Evolutionary conservation across 2,888 invertebrate genomes (phyloP), one percentile per base, ranked within the genome.

Genomic region (Dryadula phaetusa): DNA sequence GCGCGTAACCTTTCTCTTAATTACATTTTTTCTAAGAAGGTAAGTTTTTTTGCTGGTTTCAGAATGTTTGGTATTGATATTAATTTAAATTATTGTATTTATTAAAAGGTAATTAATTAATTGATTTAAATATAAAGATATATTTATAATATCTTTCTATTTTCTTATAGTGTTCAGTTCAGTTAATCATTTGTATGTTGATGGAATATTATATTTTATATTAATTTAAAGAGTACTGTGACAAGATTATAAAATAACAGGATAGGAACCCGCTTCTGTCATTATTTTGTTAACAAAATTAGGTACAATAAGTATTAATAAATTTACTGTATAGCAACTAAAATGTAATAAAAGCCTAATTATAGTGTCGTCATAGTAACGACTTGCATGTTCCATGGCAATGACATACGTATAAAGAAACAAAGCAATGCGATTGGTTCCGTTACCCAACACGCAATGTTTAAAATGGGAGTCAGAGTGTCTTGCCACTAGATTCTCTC

Each of bases 1-100:
- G 86, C 77, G 77, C 79, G 78, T 81, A 90, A 90, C 88, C 86
- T 88, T 88, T 86, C 72, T 66, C 78, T 80, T 82, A 83, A 83
- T 83, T 81, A 78, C 67, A 66, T 64, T 69, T 69, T 69, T 69
- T 66, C 65, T 68, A 56, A 62, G 67, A 71, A 66, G 72, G 74
- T 67, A 54, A 67, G 73, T 71, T 62, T 69, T 70, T 69, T 28
- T 58, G 3, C 12, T 12, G 1, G n/a, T 14, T 58, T 58, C 1
- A 28, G 10, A 7, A 32, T 44, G 3, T 56, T 56, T 28, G 42
- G 8, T 44, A 28, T 34, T 58, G 6, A 18, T 28, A 60, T 44
- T 44, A 12, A 0, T 18, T 22, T 40, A 22, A 20, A 22, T 4
- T 20, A 20, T 54, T 20, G 10, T 53, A 18, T 34, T n/a, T n/a